Evolutionary conservation across 2,888 invertebrate genomes (phyloP).

Genomic region (Campopleginae sp.): DNA sequence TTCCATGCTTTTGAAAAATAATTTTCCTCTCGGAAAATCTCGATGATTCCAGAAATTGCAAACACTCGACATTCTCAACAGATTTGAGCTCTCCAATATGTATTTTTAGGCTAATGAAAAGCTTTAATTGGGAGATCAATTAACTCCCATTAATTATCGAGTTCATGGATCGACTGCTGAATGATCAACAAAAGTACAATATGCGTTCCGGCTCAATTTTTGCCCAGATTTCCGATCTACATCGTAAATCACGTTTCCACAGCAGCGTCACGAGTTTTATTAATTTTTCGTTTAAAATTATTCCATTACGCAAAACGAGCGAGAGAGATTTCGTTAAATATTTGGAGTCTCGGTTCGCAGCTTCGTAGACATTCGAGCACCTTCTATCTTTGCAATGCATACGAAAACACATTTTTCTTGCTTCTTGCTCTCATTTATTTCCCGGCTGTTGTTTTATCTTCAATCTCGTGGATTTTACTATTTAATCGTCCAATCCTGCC

Average conservation of each 20-base stretch:
- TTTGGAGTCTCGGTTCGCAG: background rate
- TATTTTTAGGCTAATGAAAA: background rate
- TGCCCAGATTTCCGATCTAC: background rate
- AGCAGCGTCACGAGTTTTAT: background rate
- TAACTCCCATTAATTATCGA: background rate
- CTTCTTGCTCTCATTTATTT: background rate
- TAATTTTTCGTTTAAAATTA: background rate
- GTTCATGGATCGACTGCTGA: background rate
- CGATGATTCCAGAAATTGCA: background rate
- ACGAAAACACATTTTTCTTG: slow-evolving; percentile 31
- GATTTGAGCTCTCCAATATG: background rate
- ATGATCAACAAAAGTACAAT: background rate
- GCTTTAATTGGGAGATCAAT: background rate
- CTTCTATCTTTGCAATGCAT: slow-evolving; percentile 28
- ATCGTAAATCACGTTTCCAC: background rate
- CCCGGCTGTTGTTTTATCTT: background rate
- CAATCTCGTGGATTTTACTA: slow-evolving; percentile 25
- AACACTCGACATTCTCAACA: background rate
- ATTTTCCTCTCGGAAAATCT: background rate
- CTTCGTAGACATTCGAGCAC: slow-evolving; percentile 41
- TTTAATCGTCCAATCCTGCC: slow-evolving; percentile 5
- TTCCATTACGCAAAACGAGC: background rate
- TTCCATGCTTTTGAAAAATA: background rate
- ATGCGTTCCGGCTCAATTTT: background rate
- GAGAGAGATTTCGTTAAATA: background rate